Evolutionary conservation across 2,113 vertebrate species (phyloP).

Genomic region (Dolichallabes microphthalmus): DNA sequence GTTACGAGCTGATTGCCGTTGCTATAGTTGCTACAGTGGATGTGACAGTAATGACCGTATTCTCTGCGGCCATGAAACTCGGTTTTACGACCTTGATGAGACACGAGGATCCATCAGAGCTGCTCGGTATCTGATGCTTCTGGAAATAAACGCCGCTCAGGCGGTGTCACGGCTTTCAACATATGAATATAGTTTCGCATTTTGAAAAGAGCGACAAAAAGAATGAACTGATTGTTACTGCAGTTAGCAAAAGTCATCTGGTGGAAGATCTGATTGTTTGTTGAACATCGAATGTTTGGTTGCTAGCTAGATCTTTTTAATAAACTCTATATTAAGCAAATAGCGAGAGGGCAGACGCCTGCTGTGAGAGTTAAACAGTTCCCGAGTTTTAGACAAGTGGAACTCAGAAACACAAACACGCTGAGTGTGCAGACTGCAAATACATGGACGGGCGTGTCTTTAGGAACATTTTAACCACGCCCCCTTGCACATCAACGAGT

Average conservation of each 20-base stretch:
- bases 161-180: not conserved
- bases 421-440: not conserved
- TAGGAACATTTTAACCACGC: not conserved
- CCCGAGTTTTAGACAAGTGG: not conserved
- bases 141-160: not conserved
- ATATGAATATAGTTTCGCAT: not conserved
- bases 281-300: not conserved
- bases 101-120: constrained; percentile 23
- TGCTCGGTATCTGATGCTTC: constrained; percentile 5
- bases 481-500: not conserved
- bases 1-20: constrained; percentile 14
- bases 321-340: not conserved
- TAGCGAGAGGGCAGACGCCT: not conserved
- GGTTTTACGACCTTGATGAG: constrained; percentile 10
- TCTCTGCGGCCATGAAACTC: not conserved
- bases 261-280: not conserved
- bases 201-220: not conserved
- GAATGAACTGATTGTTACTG: not conserved
- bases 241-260: not conserved
- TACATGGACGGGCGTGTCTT: not conserved
- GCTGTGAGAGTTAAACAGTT: not conserved
- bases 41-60: constrained; percentile 19
- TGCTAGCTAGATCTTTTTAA: not conserved
- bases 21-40: constrained; percentile 22
- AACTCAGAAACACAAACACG: not conserved